These are phyloP conservation scores for Berghia stephanieae DNA, from an alignment of 1,140 invertebrate genomes.

Conservation along the genomic window DNA sequence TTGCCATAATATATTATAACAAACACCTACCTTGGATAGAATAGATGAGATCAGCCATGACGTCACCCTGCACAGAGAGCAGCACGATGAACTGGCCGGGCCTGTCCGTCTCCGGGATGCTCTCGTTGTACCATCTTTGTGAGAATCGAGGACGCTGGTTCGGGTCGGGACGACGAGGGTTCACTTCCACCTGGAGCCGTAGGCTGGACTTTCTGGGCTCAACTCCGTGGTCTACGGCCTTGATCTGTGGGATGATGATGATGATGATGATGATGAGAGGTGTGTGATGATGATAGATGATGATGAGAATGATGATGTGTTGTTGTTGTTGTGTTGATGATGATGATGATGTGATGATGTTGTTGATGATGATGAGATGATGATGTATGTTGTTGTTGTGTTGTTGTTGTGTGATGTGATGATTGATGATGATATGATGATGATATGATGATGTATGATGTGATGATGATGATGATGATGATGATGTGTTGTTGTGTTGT, in stretches of 20 bases:
- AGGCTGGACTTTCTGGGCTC: constrained; percentile 74
- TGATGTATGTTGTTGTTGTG: too few relatives aligned
- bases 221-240: constrained; percentile 81
- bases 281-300: too few relatives aligned
- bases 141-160: constrained; percentile 75
- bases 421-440: too few relatives aligned
- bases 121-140: constrained; percentile 70
- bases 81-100: constrained; percentile 84
- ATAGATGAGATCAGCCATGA: constrained; percentile 85
- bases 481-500: too few relatives aligned
- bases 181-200: constrained; percentile 71
- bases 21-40: constrained; percentile 85
- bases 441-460: too few relatives aligned
- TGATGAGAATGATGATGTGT: too few relatives aligned
- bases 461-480: too few relatives aligned
- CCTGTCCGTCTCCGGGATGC: constrained; percentile 84
- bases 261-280: too few relatives aligned
- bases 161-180: constrained; percentile 62
- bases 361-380: too few relatives aligned
- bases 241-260: constrained; percentile 73
- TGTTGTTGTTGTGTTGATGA: too few relatives aligned
- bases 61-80: constrained; percentile 83
- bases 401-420: too few relatives aligned
- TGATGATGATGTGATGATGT: too few relatives aligned
- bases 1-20: neutral